These are phyloP conservation scores for Ptilonorhynchus violaceus DNA, from an alignment of 2,113 vertebrate species.

Conservation along the genomic window DNA sequence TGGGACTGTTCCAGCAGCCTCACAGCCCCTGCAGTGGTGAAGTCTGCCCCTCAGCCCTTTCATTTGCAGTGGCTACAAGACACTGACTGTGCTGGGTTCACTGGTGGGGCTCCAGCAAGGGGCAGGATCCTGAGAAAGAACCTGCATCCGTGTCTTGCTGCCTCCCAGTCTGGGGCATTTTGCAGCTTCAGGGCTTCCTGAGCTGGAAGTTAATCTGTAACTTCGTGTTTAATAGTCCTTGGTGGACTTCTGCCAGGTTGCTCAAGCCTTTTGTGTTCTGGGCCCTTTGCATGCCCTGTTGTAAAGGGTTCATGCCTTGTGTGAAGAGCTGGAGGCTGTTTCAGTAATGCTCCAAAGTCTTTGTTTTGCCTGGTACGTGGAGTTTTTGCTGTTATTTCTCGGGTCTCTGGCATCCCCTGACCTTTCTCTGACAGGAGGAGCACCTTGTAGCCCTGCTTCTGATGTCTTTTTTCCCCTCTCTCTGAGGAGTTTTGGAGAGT, in stretches of 20 bases:
- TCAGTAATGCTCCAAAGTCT: not conserved
- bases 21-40: not conserved
- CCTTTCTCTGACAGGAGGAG: not conserved
- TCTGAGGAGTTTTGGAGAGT: not conserved
- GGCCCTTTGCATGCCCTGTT: fast-evolving
- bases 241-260: not conserved
- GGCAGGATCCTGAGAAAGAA: not conserved
- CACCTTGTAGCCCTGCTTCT: not conserved
- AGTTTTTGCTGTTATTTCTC: not conserved
- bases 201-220: not conserved
- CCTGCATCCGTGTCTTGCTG: fast-evolving
- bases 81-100: not conserved
- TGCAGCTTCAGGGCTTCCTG: not conserved
- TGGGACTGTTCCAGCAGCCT: not conserved
- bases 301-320: not conserved
- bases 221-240: not conserved
- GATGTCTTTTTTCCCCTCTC: not conserved
- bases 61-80: not conserved
- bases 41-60: not conserved
- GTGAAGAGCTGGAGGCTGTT: not conserved
- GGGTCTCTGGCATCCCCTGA: not conserved
- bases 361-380: fast-evolving
- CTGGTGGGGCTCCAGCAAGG: not conserved
- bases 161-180: not conserved
- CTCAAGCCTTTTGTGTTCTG: not conserved